These are phyloP conservation scores for Ancistrus triradiatus DNA, from an alignment of 2,113 vertebrate species.

Conservation along the genomic window DNA sequence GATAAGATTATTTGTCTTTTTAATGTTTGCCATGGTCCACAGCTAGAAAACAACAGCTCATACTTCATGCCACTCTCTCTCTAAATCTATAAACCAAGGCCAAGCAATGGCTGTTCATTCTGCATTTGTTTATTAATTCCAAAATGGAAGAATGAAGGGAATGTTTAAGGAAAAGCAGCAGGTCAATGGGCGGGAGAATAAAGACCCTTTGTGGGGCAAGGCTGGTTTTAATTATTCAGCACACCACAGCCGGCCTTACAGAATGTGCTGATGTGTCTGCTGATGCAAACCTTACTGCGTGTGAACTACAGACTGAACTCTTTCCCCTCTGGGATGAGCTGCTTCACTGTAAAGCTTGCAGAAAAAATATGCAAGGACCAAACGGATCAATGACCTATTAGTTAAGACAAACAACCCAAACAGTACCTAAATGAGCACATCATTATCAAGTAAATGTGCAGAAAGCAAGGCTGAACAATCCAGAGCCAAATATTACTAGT, in stretches of 20 bases:
- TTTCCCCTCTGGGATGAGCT: not conserved
- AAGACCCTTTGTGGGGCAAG: slow-evolving; percentile 28
- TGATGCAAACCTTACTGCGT: too few species aligned
- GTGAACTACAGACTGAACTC: too few species aligned
- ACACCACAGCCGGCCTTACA: slow-evolving; percentile 27
- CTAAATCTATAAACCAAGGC: not conserved
- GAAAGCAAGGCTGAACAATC: too few species aligned
- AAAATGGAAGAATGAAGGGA: slow-evolving; percentile 54
- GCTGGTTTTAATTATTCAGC: slow-evolving; percentile 50
- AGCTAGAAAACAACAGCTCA: not conserved
- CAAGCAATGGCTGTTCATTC: not conserved
- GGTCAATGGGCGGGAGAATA: slow-evolving; percentile 5
- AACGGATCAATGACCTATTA: too few species aligned
- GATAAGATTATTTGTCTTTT: not conserved
- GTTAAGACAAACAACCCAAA: too few species aligned
- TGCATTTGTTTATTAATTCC: slow-evolving; percentile 48
- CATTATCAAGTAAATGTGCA: too few species aligned
- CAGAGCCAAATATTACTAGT: too few species aligned
- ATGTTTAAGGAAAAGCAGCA: slow-evolving; percentile 45
- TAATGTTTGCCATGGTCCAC: too few species aligned
- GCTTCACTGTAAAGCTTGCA: not conserved
- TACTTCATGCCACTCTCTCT: not conserved
- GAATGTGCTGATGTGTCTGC: slow-evolving; percentile 30
- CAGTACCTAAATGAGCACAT: too few species aligned
- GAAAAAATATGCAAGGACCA: too few species aligned